Conservation (phyloP, 1,140 invertebrate species). For the Piezodorus guildinii region DNA sequence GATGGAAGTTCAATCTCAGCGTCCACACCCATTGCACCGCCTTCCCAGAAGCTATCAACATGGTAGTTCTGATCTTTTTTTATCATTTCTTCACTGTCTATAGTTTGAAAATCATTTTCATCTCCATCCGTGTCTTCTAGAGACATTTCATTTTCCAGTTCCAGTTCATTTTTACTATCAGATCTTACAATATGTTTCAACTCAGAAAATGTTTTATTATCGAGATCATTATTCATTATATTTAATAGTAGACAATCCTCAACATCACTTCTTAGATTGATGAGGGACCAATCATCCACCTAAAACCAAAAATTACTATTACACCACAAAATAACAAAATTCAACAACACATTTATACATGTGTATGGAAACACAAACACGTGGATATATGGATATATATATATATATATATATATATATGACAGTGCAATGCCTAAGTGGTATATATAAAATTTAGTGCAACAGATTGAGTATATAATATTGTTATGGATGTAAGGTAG, state of each 20-base stretch:
- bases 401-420: no score
- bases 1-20: conserved; percentile 3
- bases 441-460: no score
- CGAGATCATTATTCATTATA: no score
- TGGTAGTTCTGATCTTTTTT: background rate
- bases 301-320: conserved; percentile 1
- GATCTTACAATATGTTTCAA: no score
- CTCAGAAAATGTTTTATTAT: no score
- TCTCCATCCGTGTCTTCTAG: conserved; percentile 1
- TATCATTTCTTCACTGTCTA: background rate
- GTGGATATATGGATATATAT: no score
- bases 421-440: no score
- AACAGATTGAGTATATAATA: no score
- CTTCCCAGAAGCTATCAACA: background rate
- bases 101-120: background rate
- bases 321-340: no score
- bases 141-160: background rate
- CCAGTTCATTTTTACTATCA: background rate
- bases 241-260: background rate
- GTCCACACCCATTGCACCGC: background rate
- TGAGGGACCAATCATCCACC: conserved; percentile 21
- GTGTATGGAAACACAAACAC: no score
- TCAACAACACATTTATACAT: no score
- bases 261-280: conserved; percentile 11
- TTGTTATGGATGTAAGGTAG: no score